phyloP scores from a whole-genome alignment of 2,113 vertebrate genomes.

The Entomyzon cyanotis region DNA sequence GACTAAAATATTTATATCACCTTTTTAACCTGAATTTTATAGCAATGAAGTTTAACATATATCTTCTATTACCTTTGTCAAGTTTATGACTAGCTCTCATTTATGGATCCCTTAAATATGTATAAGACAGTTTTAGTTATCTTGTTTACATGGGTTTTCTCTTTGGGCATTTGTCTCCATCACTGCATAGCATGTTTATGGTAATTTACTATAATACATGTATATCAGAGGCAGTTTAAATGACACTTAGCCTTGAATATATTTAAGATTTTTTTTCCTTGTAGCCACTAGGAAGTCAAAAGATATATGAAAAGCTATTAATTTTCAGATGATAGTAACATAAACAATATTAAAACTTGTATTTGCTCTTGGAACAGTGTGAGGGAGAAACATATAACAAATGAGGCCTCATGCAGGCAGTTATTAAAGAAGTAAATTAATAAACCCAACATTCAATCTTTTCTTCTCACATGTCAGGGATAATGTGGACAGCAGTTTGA shows the following conservation, averaged over 20 bases:
- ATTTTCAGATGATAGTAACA: slow-evolving; percentile 62
- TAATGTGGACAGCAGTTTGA: background rate
- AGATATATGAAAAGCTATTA: slow-evolving; percentile 71
- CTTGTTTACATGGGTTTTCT: slow-evolving; percentile 70
- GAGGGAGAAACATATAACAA: slow-evolving; percentile 19
- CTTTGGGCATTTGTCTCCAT: slow-evolving; percentile 72
- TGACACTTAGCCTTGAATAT: slow-evolving; percentile 72
- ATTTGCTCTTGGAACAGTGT: slow-evolving; percentile 41
- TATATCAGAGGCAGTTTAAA: slow-evolving; percentile 72
- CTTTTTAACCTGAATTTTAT: slow-evolving; percentile 68
- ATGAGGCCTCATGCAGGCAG: slow-evolving; percentile 8
- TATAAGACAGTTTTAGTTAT: slow-evolving; percentile 73
- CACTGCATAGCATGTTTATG: slow-evolving; percentile 69
- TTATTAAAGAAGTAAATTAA: slow-evolving; percentile 59
- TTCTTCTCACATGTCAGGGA: background rate
- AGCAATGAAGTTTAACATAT: slow-evolving; percentile 65
- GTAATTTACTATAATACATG: slow-evolving; percentile 72
- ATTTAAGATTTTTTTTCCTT: slow-evolving; percentile 62
- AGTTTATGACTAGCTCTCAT: slow-evolving; percentile 65
- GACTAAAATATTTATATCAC: slow-evolving; percentile 65
- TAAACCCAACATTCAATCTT: slow-evolving; percentile 44
- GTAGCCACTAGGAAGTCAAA: slow-evolving; percentile 60
- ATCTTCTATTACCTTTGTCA: slow-evolving; percentile 67
- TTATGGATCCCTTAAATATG: slow-evolving; percentile 74
- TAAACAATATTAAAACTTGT: slow-evolving; percentile 63